Base-by-base conservation (phyloP, 1,140 invertebrate genomes). In the Platyura marginata region DNA sequence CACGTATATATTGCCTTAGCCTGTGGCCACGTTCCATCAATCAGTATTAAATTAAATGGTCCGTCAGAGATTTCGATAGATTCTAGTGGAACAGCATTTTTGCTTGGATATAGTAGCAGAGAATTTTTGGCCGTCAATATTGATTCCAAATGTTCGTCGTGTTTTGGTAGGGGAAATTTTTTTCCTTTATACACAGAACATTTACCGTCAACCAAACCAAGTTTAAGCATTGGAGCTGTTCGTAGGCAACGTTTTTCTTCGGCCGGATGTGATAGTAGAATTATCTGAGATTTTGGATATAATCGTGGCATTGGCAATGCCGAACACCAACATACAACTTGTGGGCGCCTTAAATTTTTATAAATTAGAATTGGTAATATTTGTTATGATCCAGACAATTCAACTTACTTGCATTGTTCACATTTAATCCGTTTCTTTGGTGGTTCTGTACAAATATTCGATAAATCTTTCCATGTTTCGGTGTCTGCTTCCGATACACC, bases 21-120 rank as follows among this genome's bases (percentile, higher is more conserved):
- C 68, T 95, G 89, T 15, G 83, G 77, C 89, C 89, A 95, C 23
- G 89, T 95, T 21, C 89, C 89, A 72, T 95, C 89, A 47, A 95
- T 72, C 40, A 95, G 61, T 34, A 95, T 66, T 32, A 94, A 64
- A 62, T 87, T 92, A 52, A 85, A 89, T 51, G 57, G 61, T 47
- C 46, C 48, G 32, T 68, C 56, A 45, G 52, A 57, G 44, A 81
- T 66, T 52, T 79, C 69, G 16, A 81, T 63, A n/a, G 48, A 37
- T 36, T 61, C 57, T 40, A 61, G 40, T 21, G 58, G 57, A 11
- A 61, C 53, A 8, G 90, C 78, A 50, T 70, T 64, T 50, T 72
- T 67, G 41, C 84, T 85, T 22, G 88, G 89, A 66, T 88, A 93
- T 3, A 93, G 54, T 25, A 94, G 62, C 41, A 91, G 48, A 21